Base-by-base conservation (phyloP, 2,888 invertebrate genomes). In the Trichopria drosophilae region DNA sequence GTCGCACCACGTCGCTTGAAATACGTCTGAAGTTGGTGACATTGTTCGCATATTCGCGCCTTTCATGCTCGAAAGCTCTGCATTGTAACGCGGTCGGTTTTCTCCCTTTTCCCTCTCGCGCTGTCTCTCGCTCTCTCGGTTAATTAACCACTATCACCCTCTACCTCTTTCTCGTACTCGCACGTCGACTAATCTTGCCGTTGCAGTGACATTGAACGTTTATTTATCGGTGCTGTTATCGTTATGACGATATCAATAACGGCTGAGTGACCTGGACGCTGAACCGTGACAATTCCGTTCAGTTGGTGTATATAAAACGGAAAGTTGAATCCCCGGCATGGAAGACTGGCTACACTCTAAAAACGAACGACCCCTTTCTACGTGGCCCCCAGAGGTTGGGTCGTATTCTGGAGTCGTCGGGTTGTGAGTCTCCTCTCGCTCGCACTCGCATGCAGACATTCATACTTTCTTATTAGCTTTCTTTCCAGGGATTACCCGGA, bases 341-440 rank as follows among this genome's bases (percentile, higher is more conserved):
- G 57, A 58, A 58, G 53, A 58, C 50, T 53, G 53, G 50, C 22
- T 53, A 53, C 57, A 57, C 52, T 57, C 47, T 55, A 55, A 55
- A 58, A 57, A 55, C 41, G 52, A 55, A 55, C 51, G 46, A 46
- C 43, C 52, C 55, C 44, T 18, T 46, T 54, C 43, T 18, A 7
- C 24, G 23, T 23, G n/a, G n/a, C 32, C 49, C 44, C 40, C 36
- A 43, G 52, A 60, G 41, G 60, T 45, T 46, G 34, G 60, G 36
- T 45, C 43, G 61, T 55, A 51, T 47, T 53, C 53, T 59, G 53
- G 57, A 60, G 48, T 55, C 48, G 37, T 51, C 44, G 55, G 40
- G 19, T 47, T n/a, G 43, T 53, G 42, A 51, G 32, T 22, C 31
- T 20, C 15, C n/a, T n/a, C n/a, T n/a, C n/a, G n/a, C n/a, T n/a